Conservation (phyloP, 1,140 invertebrate species). For the Pantala flavescens region DNA sequence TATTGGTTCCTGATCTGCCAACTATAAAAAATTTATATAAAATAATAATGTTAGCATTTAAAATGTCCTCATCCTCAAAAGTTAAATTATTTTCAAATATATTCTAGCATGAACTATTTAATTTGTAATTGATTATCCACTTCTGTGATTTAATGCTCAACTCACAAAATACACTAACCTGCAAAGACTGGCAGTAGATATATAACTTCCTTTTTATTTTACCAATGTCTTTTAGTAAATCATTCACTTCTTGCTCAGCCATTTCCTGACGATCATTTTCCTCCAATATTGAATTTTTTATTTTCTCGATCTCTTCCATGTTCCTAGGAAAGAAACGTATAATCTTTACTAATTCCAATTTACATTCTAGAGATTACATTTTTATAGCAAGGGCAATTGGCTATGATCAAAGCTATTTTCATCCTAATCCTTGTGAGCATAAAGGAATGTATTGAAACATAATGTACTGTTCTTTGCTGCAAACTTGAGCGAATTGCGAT, state of each 20-base stretch:
- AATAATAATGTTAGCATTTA: too few species aligned
- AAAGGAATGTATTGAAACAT: not conserved
- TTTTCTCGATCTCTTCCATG: slow-evolving; percentile 48
- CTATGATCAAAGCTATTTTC: not conserved
- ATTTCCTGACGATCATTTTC: slow-evolving; percentile 35
- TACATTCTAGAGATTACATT: too few species aligned
- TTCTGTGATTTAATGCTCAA: too few species aligned
- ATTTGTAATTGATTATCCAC: too few species aligned
- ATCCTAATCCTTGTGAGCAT: not conserved
- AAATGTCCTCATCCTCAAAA: too few species aligned
- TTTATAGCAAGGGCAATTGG: not conserved
- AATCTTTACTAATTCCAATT: not conserved
- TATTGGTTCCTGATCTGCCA: too few species aligned
- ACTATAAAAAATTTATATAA: not conserved
- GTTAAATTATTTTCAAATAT: too few species aligned
- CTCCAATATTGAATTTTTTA: slow-evolving; percentile 46
- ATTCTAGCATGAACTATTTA: too few species aligned
- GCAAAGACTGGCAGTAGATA: slow-evolving; percentile 30
- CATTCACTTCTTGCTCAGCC: slow-evolving; percentile 35
- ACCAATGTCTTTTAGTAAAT: slow-evolving; percentile 33
- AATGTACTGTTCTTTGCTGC: slow-evolving; percentile 64
- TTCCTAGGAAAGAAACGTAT: slow-evolving; percentile 39
- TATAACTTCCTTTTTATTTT: slow-evolving; percentile 28
- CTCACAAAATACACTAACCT: slow-evolving; percentile 25
- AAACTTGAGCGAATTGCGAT: slow-evolving; percentile 65